Evolutionary conservation across 37 sponge, comb jelly and placozoan species (phyloP).

Genomic region (Crambe crambe): DNA sequence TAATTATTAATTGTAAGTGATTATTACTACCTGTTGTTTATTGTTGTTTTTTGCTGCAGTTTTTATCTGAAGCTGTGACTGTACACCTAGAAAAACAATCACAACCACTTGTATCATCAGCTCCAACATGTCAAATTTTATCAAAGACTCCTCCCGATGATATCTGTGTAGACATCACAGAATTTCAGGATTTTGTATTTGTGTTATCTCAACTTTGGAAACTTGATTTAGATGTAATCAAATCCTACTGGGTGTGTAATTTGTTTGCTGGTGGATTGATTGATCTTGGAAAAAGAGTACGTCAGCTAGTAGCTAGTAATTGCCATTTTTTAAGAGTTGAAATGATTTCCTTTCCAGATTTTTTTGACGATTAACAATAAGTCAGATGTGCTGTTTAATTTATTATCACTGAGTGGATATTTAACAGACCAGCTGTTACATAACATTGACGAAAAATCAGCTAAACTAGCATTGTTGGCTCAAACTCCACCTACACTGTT

Average conservation of each 20-base stretch:
- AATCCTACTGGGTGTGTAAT: slow-evolving; percentile 37
- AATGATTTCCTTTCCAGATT: slow-evolving; percentile 27
- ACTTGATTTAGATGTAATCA: slow-evolving; percentile 23
- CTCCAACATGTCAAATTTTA: neutral
- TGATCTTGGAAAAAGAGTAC: slow-evolving; percentile 50
- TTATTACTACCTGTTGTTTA: too few relatives aligned
- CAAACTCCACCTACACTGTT: slow-evolving; percentile 48
- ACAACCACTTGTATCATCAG: neutral
- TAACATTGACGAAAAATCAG: slow-evolving; percentile 14
- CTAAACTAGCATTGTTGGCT: slow-evolving; percentile 26
- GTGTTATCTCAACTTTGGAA: slow-evolving; percentile 45
- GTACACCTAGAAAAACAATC: neutral
- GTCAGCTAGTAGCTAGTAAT: neutral
- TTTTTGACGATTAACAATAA: slow-evolving; percentile 38
- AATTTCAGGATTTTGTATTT: slow-evolving; percentile 32
- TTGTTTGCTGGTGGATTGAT: slow-evolving; percentile 50
- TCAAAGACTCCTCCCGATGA: neutral
- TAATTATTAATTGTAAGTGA: neutral
- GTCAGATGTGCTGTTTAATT: neutral
- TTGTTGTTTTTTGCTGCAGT: neutral
- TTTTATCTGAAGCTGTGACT: neutral
- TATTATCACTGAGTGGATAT: slow-evolving; percentile 31
- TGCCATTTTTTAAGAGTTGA: too few relatives aligned
- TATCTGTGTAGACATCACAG: slow-evolving; percentile 15
- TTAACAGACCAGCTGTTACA: slow-evolving; percentile 26